A percentile compares a stretch with the other conserved stretches of the same genome.
phyloP scores from a whole-genome alignment of 2,113 vertebrate species.

The Acinonyx jubatus region DNA sequence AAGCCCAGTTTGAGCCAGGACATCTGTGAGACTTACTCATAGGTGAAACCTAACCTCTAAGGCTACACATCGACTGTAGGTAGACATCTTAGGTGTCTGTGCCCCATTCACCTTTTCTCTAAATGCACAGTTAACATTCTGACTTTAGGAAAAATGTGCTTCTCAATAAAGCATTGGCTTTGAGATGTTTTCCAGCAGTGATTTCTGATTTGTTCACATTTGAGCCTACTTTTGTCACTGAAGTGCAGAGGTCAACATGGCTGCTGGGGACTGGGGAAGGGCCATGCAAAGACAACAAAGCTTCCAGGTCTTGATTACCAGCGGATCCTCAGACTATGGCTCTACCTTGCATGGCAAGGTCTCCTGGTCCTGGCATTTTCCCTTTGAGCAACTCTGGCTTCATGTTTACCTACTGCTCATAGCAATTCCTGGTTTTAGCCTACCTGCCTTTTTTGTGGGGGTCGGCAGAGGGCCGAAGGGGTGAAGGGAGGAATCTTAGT shows the following conservation, averaged over 20 bases:
- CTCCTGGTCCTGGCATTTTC: not conserved
- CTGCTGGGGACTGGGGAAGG: not conserved
- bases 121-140: not conserved
- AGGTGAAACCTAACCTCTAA: not conserved
- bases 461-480: accelerated
- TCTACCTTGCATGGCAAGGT: accelerated
- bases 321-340: not conserved
- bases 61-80: not conserved
- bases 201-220: not conserved
- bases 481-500: not conserved
- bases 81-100: not conserved
- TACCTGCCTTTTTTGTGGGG: not conserved
- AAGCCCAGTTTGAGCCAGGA: not conserved
- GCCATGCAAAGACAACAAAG: not conserved
- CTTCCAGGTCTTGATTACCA: not conserved
- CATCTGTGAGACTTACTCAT: not conserved
- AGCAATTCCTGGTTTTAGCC: not conserved
- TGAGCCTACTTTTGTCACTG: not conserved
- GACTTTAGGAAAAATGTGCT: not conserved
- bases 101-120: not conserved
- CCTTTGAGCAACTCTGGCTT: not conserved
- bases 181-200: not conserved
- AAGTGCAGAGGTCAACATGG: not conserved
- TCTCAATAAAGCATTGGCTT: not conserved
- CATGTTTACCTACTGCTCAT: not conserved